These are phyloP conservation scores for Seira ritae DNA, from an alignment of 2,888 invertebrate species.

Conservation along the genomic window DNA sequence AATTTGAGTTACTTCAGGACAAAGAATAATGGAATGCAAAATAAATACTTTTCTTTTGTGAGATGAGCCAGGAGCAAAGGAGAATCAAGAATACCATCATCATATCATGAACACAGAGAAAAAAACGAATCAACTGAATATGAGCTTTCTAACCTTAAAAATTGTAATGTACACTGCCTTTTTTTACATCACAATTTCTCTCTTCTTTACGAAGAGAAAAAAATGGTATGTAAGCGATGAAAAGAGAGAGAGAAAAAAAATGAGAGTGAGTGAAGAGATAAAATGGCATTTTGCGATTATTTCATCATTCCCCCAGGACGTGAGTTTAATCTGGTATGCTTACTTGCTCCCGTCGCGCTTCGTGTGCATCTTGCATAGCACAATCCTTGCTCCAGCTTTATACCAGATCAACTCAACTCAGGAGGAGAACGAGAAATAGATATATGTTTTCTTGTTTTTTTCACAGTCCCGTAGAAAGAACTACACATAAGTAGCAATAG, in stretches of 20 bases:
- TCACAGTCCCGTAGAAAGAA: no score
- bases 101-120: slow-evolving; percentile 36
- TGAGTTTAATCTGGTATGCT: slow-evolving; percentile 73
- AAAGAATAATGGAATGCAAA: slow-evolving; percentile 62
- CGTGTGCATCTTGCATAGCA: slow-evolving; percentile 43
- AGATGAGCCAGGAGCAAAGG: slow-evolving; percentile 54
- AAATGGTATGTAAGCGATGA: slow-evolving; percentile 26
- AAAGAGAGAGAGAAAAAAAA: slow-evolving; percentile 46
- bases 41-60: slow-evolving; percentile 56
- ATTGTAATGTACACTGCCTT: slow-evolving; percentile 26
- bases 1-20: slow-evolving; percentile 60
- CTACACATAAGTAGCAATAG: no score
- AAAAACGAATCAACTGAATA: slow-evolving; percentile 38
- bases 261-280: slow-evolving; percentile 66
- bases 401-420: no score
- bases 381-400: slow-evolving; percentile 26
- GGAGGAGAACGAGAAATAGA: no score
- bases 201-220: slow-evolving; percentile 9
- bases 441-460: no score
- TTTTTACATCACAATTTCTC: slow-evolving; percentile 53
- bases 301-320: slow-evolving; percentile 73
- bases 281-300: slow-evolving; percentile 74
- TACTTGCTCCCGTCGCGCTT: slow-evolving; percentile 64
- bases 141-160: slow-evolving; percentile 49
- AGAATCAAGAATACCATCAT: not conserved